These are phyloP conservation scores for Tupiocoris notatus DNA, from an alignment of 2,888 invertebrate genomes.

Conservation along the genomic window DNA sequence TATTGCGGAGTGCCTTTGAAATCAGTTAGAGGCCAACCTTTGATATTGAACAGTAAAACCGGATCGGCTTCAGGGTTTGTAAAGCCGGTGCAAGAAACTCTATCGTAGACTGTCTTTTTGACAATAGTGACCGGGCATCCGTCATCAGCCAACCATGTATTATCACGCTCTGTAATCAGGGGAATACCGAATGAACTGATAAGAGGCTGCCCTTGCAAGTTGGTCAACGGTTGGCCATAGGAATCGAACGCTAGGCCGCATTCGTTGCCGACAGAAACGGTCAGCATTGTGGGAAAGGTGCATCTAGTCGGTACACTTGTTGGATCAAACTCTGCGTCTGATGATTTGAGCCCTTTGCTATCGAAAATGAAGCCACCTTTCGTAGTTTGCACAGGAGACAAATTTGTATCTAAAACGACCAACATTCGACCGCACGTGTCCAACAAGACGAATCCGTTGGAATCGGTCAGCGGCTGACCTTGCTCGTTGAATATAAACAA, in stretches of 20 bases:
- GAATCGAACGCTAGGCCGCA: slow-evolving; percentile 39
- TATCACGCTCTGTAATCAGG: slow-evolving; percentile 30
- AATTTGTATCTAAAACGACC: slow-evolving; percentile 30
- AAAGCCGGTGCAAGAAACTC: slow-evolving; percentile 21
- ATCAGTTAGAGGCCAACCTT: slow-evolving; percentile 43
- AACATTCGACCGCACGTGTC: slow-evolving; percentile 37
- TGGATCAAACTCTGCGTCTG: slow-evolving; percentile 36
- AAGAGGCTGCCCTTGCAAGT: slow-evolving; percentile 41
- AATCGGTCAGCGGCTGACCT: slow-evolving; percentile 42
- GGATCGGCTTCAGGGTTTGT: slow-evolving; percentile 38
- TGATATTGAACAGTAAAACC: slow-evolving; percentile 38
- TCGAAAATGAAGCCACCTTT: slow-evolving; percentile 36
- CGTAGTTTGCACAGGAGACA: slow-evolving; percentile 22
- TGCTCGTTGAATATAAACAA: slow-evolving; percentile 37
- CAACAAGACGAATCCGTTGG: slow-evolving; percentile 38
- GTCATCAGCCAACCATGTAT: slow-evolving; percentile 23
- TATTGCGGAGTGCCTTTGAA: slow-evolving; percentile 40
- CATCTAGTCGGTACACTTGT: background rate
- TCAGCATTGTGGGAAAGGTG: background rate
- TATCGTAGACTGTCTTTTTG: slow-evolving; percentile 37
- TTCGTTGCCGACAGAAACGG: slow-evolving; percentile 25
- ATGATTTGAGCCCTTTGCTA: slow-evolving; percentile 2
- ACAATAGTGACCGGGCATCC: slow-evolving; percentile 14
- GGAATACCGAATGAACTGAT: slow-evolving; percentile 32
- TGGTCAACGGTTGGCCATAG: slow-evolving; percentile 43